Base-by-base conservation (phyloP, 1,140 invertebrate species). In the Sweltsa coloradensis region DNA sequence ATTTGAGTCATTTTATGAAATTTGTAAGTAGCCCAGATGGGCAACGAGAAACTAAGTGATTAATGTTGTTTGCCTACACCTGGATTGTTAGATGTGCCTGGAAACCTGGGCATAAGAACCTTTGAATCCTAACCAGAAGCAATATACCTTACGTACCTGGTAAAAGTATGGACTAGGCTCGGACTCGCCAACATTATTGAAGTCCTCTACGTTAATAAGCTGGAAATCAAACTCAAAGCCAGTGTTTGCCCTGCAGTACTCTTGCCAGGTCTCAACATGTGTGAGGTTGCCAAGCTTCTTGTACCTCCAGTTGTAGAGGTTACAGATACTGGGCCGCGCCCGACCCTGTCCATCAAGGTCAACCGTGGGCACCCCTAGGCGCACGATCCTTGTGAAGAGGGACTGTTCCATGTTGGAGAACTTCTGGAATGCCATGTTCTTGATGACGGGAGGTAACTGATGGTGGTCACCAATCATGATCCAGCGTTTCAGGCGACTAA, bases 381-480 rank as follows among this genome's bases (percentile, higher is more conserved):
- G 69, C 1, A 99, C 95, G 61, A 99, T 85, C 40, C 97, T 71
- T 0, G 95, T 94, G 62, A 99, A 99, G 3, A 99, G 70, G 25
- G 90, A 95, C 63, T 99, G 97, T 61, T 99, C 97, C 96, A 99
- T 98, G 60, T 99, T 99, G 5, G 90, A 95, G 66, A 95, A 99
- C 63, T 99, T 99, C 67, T 99, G 94, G 66, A 99, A 99, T 13
- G 95, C 95, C 89, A 98, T 97, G 63, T 99, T 99, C 66, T 99
- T 99, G 27, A 99, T 97, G 7, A 99, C 93, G 0, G 97, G 97
- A 0, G 97, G 97, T 51, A 99, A 70, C 65, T 99, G 97, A 68
- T 99, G 92, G 66, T 99, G 97, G 71, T 99, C 96, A 5, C 96
- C 97, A 60, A 99, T 99, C 97, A 99, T 99, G 43, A 99, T 97